phyloP scores from a whole-genome alignment of 2,888 invertebrate species.

The Furcula furcula region DNA sequence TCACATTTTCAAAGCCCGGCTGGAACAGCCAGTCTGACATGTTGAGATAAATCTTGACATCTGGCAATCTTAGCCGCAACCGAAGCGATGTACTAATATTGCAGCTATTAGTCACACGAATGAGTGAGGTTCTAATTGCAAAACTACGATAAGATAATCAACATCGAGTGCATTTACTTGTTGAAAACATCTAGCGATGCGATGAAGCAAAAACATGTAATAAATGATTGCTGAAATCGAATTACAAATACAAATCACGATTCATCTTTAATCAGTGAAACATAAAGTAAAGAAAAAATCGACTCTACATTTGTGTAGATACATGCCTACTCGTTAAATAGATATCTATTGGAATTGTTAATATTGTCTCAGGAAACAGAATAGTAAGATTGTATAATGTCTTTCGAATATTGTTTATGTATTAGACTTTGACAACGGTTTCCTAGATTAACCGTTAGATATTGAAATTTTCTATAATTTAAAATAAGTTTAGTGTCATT shows the following conservation, averaged over 20 bases:
- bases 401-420: conserved; percentile 42
- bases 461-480: conserved; percentile 43
- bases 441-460: conserved; percentile 41
- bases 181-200: conserved; percentile 11
- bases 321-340: conserved; percentile 8
- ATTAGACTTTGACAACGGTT: conserved; percentile 47
- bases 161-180: conserved; percentile 14
- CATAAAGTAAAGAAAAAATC: too few species aligned
- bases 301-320: too few species aligned
- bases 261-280: too few species aligned
- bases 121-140: conserved; percentile 25
- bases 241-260: too few species aligned
- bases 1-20: too few species aligned
- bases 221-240: too few species aligned
- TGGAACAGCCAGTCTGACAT: too few species aligned
- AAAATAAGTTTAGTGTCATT: conserved; percentile 34
- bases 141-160: conserved; percentile 30
- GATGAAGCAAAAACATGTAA: conserved; percentile 8
- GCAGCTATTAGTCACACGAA: conserved; percentile 25
- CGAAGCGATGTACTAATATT: conserved; percentile 29
- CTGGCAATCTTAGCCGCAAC: too few species aligned
- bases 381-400: conserved; percentile 26
- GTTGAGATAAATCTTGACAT: too few species aligned
- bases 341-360: conserved; percentile 35
- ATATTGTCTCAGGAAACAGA: conserved; percentile 25